Evolutionary conservation across 2,113 vertebrate genomes (phyloP).

Genomic region (Pluvianellus socialis): DNA sequence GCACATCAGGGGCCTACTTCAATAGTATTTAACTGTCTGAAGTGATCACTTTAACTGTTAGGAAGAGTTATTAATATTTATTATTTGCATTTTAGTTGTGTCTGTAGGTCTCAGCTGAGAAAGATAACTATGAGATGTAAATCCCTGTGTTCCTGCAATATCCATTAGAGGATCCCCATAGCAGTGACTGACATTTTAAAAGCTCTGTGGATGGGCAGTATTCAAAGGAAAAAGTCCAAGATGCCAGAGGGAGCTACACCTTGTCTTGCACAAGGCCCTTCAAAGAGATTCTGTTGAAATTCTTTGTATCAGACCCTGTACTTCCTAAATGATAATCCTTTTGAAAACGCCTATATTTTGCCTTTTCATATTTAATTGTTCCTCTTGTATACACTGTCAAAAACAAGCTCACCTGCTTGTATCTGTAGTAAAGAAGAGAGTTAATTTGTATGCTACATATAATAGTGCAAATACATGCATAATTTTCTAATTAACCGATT

Average conservation of each 20-base stretch:
- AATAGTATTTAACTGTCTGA: conserved; percentile 20
- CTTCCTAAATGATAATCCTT: background rate
- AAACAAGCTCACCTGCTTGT: background rate
- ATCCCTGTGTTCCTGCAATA: background rate
- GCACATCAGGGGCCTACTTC: background rate
- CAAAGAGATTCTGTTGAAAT: background rate
- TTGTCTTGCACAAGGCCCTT: background rate
- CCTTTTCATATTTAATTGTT: background rate
- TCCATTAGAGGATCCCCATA: background rate
- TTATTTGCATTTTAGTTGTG: conserved; percentile 28
- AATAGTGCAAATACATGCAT: background rate
- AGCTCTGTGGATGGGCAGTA: background rate
- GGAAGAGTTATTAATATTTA: conserved; percentile 44
- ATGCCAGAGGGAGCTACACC: background rate
- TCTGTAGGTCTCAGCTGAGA: conserved; percentile 5
- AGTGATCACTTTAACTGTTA: conserved; percentile 11
- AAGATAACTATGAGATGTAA: background rate
- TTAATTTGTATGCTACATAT: background rate
- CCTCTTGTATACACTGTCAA: background rate
- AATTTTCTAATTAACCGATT: background rate
- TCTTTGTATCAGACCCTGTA: background rate
- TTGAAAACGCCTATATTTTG: background rate
- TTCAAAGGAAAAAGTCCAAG: background rate
- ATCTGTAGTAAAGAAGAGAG: background rate
- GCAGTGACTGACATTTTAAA: background rate